Evolutionary conservation across 2,113 vertebrate species (phyloP), one percentile per base, ranked within the genome.

Genomic region (Ifrita kowaldi): DNA sequence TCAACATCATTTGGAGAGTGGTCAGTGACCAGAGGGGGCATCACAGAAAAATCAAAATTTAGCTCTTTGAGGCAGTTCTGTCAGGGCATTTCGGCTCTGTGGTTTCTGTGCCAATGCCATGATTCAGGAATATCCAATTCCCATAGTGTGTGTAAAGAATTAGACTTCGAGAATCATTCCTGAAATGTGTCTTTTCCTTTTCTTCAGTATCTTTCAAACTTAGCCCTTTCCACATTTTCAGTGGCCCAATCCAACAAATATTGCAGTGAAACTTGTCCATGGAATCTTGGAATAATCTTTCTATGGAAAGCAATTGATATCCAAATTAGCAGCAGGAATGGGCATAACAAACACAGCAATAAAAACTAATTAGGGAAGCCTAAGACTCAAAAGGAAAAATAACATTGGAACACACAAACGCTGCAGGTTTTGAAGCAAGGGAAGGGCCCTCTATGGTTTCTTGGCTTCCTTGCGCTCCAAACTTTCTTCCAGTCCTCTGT

Each of bases 211-310:
- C 9, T 89, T 56, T 60, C 50, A 64, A 82, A 56, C 6, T 56
- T 19, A 3, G 1, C 37, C 16, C 27, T 60, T 69, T 15, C 6
- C 16, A 4, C 0, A 0, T 41, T 76, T 62, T 49, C 8, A 0
- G 1, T 14, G 56, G n/a, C 24, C 28, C 9, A 8, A 23, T 46
- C 47, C 9, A 64, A 50, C 33, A 35, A 39, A 60, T 12, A 3
- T 5, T 47, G 9, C 33, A 42, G 33, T 47, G 49, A 46, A 79
- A 53, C 8, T 57, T 47, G 3, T 15, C 17, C 7, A 0, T 37
- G 55, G 37, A 24, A 15, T 80, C 28, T 80, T 64, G 30, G 37
- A 28, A 41, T 55, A 11, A 39, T 30, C 50, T 53, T 64, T 10
- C 5, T 7, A 7, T 22, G 47, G 83, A 42, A 77, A 80, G 5